Base-by-base conservation (phyloP, 2,113 vertebrate genomes). In the Gavia stellata region DNA sequence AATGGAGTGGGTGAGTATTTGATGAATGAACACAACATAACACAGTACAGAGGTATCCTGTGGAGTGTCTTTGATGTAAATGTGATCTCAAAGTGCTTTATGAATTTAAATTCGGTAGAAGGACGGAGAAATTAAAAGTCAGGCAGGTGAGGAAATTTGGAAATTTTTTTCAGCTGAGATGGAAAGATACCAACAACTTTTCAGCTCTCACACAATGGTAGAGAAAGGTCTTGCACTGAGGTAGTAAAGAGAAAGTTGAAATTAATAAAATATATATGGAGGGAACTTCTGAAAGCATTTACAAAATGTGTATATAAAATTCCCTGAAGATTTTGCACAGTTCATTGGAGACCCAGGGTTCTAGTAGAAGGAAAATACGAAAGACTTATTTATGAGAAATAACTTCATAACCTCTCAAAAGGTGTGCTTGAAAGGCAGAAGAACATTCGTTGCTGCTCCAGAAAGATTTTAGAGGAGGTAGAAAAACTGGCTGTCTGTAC, bases 1-100 rank as follows among this genome's bases (percentile, higher is more conserved):
- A 82, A 63, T 45, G 42, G 62, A 95, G 88, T 81, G 58, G 85
- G 65, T 0, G 12, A 86, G 24, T 74, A 68, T 91, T 92, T 89
- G 79, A 59, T 86, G 86, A 95, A 95, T 85, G 77, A 92, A 86
- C 20, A 86, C 73, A 87, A 94, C 26, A 73, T 1, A 81, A 94
- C 49, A 86, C 4, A 86, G 88, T 66, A n/a, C 19, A 88, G 66
- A 92, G 47, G 36, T 84, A 79, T 75, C 36, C 72, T 72, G 61
- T 63, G 55, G 81, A 77, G 67, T 40, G 49, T 77, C 44, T 94
- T 53, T 87, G 73, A 67, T 90, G 73, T 91, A 94, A 94, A 92
- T 74, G 56, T 45, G 44, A 84, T 79, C 89, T 90, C 42, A 74
- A 42, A 88, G 62, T 33, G 10, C 26, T 90, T 77, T 68, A 77